These are phyloP conservation scores for Pseudachorutes palmiensis DNA, from an alignment of 1,140 invertebrate genomes.

Conservation along the genomic window DNA sequence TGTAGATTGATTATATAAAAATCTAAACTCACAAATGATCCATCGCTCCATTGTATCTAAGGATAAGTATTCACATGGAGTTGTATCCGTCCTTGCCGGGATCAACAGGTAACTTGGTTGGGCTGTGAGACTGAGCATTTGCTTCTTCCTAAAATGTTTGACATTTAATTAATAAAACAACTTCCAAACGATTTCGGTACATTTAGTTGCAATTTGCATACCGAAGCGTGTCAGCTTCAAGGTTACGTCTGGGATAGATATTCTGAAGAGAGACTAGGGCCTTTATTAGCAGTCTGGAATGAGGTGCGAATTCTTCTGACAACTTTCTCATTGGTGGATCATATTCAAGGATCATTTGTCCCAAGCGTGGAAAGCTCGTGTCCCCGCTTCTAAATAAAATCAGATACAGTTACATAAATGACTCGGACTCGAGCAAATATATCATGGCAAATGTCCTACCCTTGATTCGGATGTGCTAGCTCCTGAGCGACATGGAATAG, in stretches of 20 bases:
- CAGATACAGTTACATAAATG: neutral
- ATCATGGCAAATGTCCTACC: slow-evolving; percentile 41
- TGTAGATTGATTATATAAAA: slow-evolving; percentile 9
- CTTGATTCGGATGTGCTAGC: slow-evolving; percentile 74
- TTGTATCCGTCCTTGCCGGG: slow-evolving; percentile 87
- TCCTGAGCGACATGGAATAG: slow-evolving; percentile 97
- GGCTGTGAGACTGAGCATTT: slow-evolving; percentile 86
- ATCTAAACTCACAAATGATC: slow-evolving; percentile 69
- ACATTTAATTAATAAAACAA: slow-evolving; percentile 1
- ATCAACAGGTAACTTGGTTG: slow-evolving; percentile 85
- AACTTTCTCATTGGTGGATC: slow-evolving; percentile 92
- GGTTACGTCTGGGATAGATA: slow-evolving; percentile 80
- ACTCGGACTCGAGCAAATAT: too few species aligned
- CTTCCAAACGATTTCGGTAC: neutral
- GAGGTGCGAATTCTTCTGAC: slow-evolving; percentile 92
- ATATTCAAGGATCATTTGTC: slow-evolving; percentile 97
- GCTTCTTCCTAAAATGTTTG: slow-evolving; percentile 55
- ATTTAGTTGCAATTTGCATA: slow-evolving; percentile 27
- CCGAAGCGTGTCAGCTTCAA: slow-evolving; percentile 87
- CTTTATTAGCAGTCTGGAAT: slow-evolving; percentile 74
- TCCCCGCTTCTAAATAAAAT: slow-evolving; percentile 47
- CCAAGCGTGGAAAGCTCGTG: slow-evolving; percentile 83
- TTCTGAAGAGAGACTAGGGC: slow-evolving; percentile 78
- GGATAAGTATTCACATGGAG: slow-evolving; percentile 94
- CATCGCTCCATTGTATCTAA: slow-evolving; percentile 91